Percentiles rank a stretch among this genome's conserved stretches.
Evolutionary conservation across 2,797 vertebrate genomes (phyloP).

Genomic region (Myiotriccus ornatus): DNA sequence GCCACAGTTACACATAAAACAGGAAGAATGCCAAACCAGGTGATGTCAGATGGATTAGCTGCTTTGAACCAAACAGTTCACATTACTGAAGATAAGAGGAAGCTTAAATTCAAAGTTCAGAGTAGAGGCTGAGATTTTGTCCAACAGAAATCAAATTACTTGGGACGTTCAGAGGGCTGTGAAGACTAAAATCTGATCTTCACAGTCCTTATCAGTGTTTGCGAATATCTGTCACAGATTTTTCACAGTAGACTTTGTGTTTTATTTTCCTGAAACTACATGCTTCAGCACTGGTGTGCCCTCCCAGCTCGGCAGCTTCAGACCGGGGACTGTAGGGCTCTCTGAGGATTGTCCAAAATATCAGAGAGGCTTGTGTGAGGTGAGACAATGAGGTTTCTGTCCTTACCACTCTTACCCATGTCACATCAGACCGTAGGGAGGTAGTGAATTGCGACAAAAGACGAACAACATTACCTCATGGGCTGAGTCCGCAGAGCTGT

Average conservation of each 20-base stretch:
- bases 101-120: slow-evolving; percentile 5
- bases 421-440: neutral
- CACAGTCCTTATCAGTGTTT: neutral
- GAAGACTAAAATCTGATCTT: neutral
- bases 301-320: neutral
- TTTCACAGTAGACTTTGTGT: neutral
- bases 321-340: neutral
- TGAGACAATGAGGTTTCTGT: slow-evolving; percentile 37
- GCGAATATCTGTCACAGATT: neutral
- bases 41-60: slow-evolving; percentile 60
- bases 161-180: neutral
- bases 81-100: slow-evolving; percentile 28
- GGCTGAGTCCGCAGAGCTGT: slow-evolving; percentile 96
- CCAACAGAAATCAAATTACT: neutral
- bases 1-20: neutral
- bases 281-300: neutral
- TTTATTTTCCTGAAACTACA: neutral
- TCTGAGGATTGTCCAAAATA: neutral
- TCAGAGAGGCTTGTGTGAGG: neutral
- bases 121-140: neutral
- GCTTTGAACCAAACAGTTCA: slow-evolving; percentile 3
- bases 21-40: slow-evolving; percentile 41
- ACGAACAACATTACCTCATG: slow-evolving; percentile 85
- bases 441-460: neutral
- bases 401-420: neutral